These are phyloP conservation scores for Nomada ferruginata DNA, from an alignment of 2,888 invertebrate genomes.

Conservation along the genomic window DNA sequence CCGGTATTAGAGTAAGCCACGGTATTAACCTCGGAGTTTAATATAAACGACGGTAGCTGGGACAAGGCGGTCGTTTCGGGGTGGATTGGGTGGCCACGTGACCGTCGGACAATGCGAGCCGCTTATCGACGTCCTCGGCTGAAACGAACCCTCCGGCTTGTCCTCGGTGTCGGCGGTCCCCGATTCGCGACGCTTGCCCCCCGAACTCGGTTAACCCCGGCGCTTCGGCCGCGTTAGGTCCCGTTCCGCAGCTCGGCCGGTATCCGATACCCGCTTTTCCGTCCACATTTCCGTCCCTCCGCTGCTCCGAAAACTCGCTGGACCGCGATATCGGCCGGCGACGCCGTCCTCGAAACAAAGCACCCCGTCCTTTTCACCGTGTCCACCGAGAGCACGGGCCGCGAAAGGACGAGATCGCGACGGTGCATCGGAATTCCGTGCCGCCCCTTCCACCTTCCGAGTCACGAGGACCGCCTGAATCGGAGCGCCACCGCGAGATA, in stretches of 20 bases:
- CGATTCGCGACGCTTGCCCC: slow-evolving; percentile 4
- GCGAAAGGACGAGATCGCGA: not conserved
- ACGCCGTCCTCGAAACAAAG: slow-evolving; percentile 59
- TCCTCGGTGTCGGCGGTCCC: slow-evolving; percentile 9
- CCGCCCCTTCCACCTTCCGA: not conserved
- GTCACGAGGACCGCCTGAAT: no score
- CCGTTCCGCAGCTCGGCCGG: slow-evolving; percentile 8
- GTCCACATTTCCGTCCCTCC: slow-evolving; percentile 36
- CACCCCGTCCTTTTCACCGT: slow-evolving; percentile 33
- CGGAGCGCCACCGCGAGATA: no score
- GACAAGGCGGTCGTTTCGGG: slow-evolving; percentile 34
- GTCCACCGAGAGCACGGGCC: no score
- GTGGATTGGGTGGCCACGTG: slow-evolving; percentile 71
- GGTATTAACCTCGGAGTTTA: slow-evolving; percentile 82
- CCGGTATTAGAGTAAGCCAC: slow-evolving; percentile 80
- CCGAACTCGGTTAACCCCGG: slow-evolving; percentile 38
- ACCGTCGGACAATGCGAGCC: slow-evolving; percentile 77
- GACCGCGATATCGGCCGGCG: slow-evolving; percentile 62
- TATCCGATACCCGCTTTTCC: slow-evolving; percentile 12
- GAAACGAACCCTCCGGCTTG: slow-evolving; percentile 58
- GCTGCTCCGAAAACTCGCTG: slow-evolving; percentile 54
- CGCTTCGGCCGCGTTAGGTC: slow-evolving; percentile 19
- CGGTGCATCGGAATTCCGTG: slow-evolving; percentile 2
- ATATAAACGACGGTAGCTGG: slow-evolving; percentile 78
- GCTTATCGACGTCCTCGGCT: slow-evolving; percentile 76